Percentiles rank a stretch among this genome's conserved stretches.
Evolutionary conservation across 1,140 invertebrate genomes (phyloP).

Genomic region (Agraylea sexmaculata): DNA sequence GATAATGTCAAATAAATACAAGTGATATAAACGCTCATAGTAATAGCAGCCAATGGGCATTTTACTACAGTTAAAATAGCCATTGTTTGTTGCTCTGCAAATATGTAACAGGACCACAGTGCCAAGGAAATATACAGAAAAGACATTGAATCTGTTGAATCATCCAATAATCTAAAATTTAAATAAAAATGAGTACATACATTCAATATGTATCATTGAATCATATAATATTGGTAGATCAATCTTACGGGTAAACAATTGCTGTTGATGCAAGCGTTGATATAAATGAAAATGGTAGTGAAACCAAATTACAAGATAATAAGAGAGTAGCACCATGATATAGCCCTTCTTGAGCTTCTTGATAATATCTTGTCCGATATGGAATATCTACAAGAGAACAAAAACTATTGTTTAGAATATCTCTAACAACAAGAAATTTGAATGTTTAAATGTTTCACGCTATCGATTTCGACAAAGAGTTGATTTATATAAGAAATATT

Average conservation of each 20-base stretch:
- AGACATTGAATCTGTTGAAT: conserved; percentile 36
- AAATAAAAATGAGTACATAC: neutral
- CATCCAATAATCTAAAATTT: conserved; percentile 34
- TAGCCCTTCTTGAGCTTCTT: conserved; percentile 75
- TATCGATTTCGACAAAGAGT: neutral
- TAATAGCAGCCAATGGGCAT: conserved; percentile 59
- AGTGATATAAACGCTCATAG: conserved; percentile 63
- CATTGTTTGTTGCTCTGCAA: conserved; percentile 74
- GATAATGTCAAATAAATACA: conserved; percentile 61
- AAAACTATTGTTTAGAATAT: conserved; percentile 4
- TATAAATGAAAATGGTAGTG: conserved; percentile 67
- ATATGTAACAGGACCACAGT: conserved; percentile 67
- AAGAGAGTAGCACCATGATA: conserved; percentile 77
- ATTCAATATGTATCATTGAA: neutral
- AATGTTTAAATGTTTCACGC: too few species aligned
- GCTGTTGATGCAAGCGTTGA: conserved; percentile 51
- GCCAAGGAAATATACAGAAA: conserved; percentile 51
- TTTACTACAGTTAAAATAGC: conserved; percentile 71
- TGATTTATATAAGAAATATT: too few species aligned
- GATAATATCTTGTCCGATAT: conserved; percentile 79
- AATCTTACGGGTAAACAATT: conserved; percentile 63
- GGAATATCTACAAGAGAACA: conserved; percentile 57
- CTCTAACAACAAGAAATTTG: conserved; percentile 10
- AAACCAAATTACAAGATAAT: conserved; percentile 65
- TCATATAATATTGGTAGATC: neutral